These are phyloP conservation scores for Phthorimaea operculella DNA, from an alignment of 1,140 invertebrate species.

Conservation along the genomic window DNA sequence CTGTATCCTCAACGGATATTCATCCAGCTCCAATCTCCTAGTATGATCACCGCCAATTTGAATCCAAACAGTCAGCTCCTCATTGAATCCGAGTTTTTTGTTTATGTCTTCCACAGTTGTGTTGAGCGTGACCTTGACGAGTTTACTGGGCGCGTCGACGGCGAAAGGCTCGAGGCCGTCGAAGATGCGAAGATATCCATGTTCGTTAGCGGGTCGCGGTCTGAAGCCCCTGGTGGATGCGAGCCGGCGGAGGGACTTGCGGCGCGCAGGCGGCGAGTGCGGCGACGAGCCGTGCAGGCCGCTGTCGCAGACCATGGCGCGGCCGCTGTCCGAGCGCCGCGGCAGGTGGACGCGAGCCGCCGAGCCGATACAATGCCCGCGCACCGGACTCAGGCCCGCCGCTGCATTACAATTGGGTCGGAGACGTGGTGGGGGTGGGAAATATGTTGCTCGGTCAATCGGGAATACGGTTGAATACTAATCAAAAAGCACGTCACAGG, in stretches of 20 bases:
- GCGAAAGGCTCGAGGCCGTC: slow-evolving; percentile 69
- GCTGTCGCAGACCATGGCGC: slow-evolving; percentile 57
- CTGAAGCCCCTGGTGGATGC: slow-evolving; percentile 70
- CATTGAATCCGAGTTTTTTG: slow-evolving; percentile 69
- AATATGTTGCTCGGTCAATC: slow-evolving; percentile 56
- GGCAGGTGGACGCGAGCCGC: slow-evolving; percentile 45
- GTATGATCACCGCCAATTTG: slow-evolving; percentile 72
- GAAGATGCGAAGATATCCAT: slow-evolving; percentile 72
- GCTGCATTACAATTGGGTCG: slow-evolving; percentile 61
- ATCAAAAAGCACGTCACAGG: neutral
- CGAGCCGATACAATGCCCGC: slow-evolving; percentile 48
- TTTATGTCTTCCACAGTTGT: slow-evolving; percentile 71
- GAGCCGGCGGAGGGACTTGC: slow-evolving; percentile 64
- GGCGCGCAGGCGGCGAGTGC: slow-evolving; percentile 40
- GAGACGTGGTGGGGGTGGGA: slow-evolving; percentile 58
- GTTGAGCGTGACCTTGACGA: slow-evolving; percentile 71
- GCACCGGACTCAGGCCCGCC: slow-evolving; percentile 36
- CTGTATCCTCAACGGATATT: slow-evolving; percentile 71
- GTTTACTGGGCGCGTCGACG: slow-evolving; percentile 54
- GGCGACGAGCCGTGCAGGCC: slow-evolving; percentile 50
- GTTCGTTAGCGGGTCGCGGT: slow-evolving; percentile 29
- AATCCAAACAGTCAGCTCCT: slow-evolving; percentile 71
- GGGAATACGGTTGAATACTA: slow-evolving; percentile 38
- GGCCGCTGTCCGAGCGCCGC: slow-evolving; percentile 6
- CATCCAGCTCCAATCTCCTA: slow-evolving; percentile 67